A percentile compares a stretch with the other conserved stretches of the same genome.
phyloP scores from a whole-genome alignment of 2,888 invertebrate genomes.

The Chaitophorus viminalis region DNA sequence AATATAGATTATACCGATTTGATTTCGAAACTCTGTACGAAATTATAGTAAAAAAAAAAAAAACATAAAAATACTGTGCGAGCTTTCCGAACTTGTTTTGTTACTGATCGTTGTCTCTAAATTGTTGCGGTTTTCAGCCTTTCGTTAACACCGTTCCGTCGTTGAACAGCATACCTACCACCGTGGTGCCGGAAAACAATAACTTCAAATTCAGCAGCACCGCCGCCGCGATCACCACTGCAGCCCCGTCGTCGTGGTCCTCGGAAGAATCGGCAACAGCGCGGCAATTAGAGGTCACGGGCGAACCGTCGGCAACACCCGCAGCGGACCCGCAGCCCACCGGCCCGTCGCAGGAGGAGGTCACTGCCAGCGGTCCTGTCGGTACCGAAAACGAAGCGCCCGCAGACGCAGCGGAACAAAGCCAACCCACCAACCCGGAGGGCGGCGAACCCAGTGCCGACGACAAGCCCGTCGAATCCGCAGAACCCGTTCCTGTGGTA shows the following conservation, averaged over 20 bases:
- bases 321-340: conserved; percentile 20
- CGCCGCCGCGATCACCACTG: background rate
- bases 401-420: conserved; percentile 6
- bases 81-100: too few relatives aligned
- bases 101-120: too few relatives aligned
- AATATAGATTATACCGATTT: too few relatives aligned
- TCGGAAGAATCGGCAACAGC: conserved; percentile 22
- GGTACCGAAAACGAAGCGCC: conserved; percentile 1
- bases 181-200: background rate
- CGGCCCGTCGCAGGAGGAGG: conserved; percentile 29
- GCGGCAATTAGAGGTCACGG: background rate
- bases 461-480: background rate
- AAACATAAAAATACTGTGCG: too few relatives aligned
- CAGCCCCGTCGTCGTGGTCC: background rate
- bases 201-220: background rate
- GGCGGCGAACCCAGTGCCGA: background rate
- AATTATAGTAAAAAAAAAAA: too few relatives aligned
- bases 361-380: background rate
- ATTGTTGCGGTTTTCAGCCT: background rate
- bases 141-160: background rate
- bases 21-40: too few relatives aligned
- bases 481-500: background rate
- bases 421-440: background rate
- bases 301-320: background rate
- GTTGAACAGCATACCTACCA: background rate